These are phyloP conservation scores for Sebastes trivittatus DNA, from an alignment of 2,797 vertebrate genomes.

Conservation along the genomic window DNA sequence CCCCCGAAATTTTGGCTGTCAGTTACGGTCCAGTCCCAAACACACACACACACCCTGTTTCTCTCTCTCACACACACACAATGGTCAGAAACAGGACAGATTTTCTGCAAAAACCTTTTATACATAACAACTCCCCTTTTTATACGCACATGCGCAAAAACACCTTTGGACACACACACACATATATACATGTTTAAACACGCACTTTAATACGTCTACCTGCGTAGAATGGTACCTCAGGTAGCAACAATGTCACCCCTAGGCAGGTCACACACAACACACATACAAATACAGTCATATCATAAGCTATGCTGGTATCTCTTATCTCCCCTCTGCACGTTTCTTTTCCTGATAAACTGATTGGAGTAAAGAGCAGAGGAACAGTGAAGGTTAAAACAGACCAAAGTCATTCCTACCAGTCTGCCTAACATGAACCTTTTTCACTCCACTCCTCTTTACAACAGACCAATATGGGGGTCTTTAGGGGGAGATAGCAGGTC, in stretches of 20 bases:
- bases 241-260: constrained; percentile 71
- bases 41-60: constrained; percentile 5
- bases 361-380: constrained; percentile 36
- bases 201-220: background rate
- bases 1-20: constrained; percentile 69
- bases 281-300: constrained; percentile 27
- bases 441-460: no score
- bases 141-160: constrained; percentile 35
- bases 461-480: no score
- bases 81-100: constrained; percentile 30
- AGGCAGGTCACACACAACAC: constrained; percentile 35
- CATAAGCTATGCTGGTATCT: constrained; percentile 36
- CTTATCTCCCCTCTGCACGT: constrained; percentile 52
- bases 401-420: constrained; percentile 43
- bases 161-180: background rate
- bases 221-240: constrained; percentile 21
- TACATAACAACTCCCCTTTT: constrained; percentile 43
- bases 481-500: no score
- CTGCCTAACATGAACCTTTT: background rate
- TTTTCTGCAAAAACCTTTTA: constrained; percentile 53
- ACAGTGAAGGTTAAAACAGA: constrained; percentile 64
- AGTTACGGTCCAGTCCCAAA: constrained; percentile 28
- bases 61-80: constrained; percentile 7
- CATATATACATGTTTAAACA: background rate
- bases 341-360: constrained; percentile 58